Evolutionary conservation across 1,140 invertebrate genomes (phyloP).

Genomic region (Trichoplusia ni): DNA sequence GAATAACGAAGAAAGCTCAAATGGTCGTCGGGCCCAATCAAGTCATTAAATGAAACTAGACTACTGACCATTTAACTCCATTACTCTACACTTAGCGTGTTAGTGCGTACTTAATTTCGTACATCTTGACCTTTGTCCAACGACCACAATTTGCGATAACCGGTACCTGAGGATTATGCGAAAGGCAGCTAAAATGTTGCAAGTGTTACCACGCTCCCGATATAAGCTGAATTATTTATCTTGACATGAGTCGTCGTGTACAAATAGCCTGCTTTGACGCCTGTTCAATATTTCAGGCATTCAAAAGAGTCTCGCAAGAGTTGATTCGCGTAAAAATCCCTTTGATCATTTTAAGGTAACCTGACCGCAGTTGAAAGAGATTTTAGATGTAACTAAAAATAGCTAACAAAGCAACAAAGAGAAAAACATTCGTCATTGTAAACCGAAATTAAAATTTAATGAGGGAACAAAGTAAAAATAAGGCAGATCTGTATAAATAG

Average conservation of each 20-base stretch:
- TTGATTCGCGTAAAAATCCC: background rate
- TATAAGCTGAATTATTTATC: conserved; percentile 14
- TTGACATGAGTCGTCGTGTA: conserved; percentile 7
- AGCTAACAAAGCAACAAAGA: background rate
- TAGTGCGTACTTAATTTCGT: background rate
- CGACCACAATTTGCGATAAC: conserved; percentile 35
- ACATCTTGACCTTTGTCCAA: conserved; percentile 43
- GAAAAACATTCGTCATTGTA: background rate
- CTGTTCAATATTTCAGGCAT: conserved; percentile 13
- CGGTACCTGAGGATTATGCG: conserved; percentile 36
- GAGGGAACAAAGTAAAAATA: background rate
- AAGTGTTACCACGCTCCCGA: background rate
- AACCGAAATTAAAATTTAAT: background rate
- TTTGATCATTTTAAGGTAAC: background rate
- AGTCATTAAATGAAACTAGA: background rate
- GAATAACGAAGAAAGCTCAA: no score
- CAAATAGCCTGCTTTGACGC: conserved; percentile 9
- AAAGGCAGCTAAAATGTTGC: conserved; percentile 32
- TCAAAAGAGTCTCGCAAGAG: background rate
- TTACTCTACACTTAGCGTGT: background rate
- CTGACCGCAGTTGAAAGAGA: background rate
- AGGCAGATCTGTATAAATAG: conserved; percentile 7
- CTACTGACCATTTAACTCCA: background rate
- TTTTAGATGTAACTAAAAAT: background rate
- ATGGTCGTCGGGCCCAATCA: background rate